Evolutionary conservation across 2,797 vertebrate genomes (phyloP), one percentile per base, ranked within the genome.

Genomic region (Darevskia mixta): DNA sequence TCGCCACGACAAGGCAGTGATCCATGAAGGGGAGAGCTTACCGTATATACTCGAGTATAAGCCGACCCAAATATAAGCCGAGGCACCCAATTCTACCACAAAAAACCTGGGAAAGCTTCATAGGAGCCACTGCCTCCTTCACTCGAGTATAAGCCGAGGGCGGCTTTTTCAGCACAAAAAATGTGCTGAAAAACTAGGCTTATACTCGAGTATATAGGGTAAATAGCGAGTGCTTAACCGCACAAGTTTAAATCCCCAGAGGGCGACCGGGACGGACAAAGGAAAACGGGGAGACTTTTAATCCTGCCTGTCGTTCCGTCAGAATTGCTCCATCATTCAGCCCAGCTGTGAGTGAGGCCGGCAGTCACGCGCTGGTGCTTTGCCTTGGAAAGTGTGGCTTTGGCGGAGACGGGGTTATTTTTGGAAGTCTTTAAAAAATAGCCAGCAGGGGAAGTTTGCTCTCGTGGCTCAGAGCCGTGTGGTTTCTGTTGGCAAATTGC

Each of bases 321-420:
- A 18, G 18, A 43, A 58, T 4, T 5, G 8, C 10, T 73, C 3
- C 45, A 27, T 61, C 32, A 58, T 61, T 7, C 13, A 9, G 29
- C n/a, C 11, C 1, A n/a, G 38, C n/a, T 11, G 71, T n/a, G 29
- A 43, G 32, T 66, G 18, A 78, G 27, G 15, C 9, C 18, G 41
- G 8, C 41, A 45, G 20, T 35, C 85, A 32, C 2, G 11, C 27
- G 73, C n/a, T 49, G 17, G 15, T 86, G 64, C 5, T 69, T 32
- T 3, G 8, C 55, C 90, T 76, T 91, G 95, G 94, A 95, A 94
- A 94, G 80, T 92, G 88, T 93, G 93, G 38, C 18, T 90, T 90
- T 29, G 89, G n/a, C 81, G 66, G 38, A 43, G 76, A 43, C 8
- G 75, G 55, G 49, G 13, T 61, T 82, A 73, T 85, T 90, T 71